phyloP scores from a whole-genome alignment of 2,888 invertebrate species.

The Trissolcus japonicus region DNA sequence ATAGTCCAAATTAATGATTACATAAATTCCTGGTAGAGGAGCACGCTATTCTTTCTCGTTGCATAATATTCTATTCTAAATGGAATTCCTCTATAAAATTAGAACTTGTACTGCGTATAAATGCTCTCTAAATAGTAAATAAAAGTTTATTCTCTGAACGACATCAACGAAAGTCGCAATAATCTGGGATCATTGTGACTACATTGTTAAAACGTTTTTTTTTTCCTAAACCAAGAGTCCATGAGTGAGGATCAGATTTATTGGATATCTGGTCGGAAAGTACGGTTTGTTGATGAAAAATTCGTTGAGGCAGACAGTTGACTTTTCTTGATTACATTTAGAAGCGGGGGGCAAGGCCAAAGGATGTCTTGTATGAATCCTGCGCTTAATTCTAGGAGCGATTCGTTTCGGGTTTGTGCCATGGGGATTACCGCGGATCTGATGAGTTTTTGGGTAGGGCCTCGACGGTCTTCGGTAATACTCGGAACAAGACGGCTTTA shows the following conservation, averaged over 20 bases:
- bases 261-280: slow-evolving; percentile 16
- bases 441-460: slow-evolving; percentile 73
- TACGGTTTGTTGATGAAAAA: slow-evolving; percentile 33
- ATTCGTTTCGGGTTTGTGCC: slow-evolving; percentile 70
- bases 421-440: slow-evolving; percentile 72
- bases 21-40: too few species aligned
- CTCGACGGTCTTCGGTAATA: slow-evolving; percentile 62
- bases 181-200: too few species aligned
- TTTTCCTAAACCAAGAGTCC: neutral
- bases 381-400: slow-evolving; percentile 70
- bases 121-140: too few species aligned
- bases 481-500: slow-evolving; percentile 64
- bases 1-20: too few species aligned
- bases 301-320: slow-evolving; percentile 35
- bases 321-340: slow-evolving; percentile 52
- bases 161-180: too few species aligned
- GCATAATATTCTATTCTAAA: too few species aligned
- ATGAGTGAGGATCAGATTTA: slow-evolving; percentile 18
- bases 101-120: too few species aligned
- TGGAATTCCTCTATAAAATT: too few species aligned
- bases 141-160: too few species aligned
- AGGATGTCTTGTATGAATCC: slow-evolving; percentile 63
- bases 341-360: slow-evolving; percentile 43
- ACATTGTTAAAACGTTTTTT: neutral
- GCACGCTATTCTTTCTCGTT: too few species aligned